These are phyloP conservation scores for Penaeus chinensis DNA, from an alignment of 1,140 invertebrate species.

Conservation along the genomic window DNA sequence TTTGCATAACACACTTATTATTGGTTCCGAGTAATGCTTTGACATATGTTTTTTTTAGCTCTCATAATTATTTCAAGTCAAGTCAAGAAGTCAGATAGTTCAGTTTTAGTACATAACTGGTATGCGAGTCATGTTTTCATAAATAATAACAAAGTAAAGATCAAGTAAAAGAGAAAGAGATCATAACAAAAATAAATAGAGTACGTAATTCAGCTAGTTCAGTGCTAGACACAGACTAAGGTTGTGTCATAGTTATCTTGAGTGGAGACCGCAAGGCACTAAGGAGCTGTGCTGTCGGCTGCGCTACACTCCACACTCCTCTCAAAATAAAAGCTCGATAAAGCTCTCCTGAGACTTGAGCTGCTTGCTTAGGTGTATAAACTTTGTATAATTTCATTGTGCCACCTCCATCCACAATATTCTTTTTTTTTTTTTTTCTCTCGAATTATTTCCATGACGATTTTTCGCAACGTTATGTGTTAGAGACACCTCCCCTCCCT, in stretches of 20 bases:
- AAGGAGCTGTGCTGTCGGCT: no score
- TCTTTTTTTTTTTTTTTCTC: neutral
- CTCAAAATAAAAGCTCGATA: no score
- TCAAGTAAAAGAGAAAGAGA: neutral
- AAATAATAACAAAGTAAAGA: conserved; percentile 21
- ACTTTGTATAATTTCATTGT: conserved; percentile 15
- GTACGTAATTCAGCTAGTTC: no score
- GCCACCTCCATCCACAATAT: neutral
- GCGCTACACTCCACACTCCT: no score
- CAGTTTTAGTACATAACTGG: neutral
- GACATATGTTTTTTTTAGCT: conserved; percentile 23
- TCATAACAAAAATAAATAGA: no score
- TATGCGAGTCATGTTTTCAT: neutral
- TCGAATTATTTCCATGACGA: neutral
- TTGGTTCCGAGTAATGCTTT: conserved; percentile 50
- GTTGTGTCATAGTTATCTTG: no score
- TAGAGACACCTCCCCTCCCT: neutral
- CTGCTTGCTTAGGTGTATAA: conserved; percentile 7
- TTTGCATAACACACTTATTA: conserved; percentile 56
- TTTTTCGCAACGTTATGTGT: neutral
- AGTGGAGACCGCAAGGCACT: no score
- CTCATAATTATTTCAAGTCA: conserved; percentile 22
- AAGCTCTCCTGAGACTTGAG: no score
- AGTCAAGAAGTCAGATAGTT: conserved; percentile 14
- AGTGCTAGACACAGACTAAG: no score